Percentiles rank a stretch among this genome's conserved stretches.
phyloP scores from a whole-genome alignment of 2,113 vertebrate species.

The Plotosus lineatus region DNA sequence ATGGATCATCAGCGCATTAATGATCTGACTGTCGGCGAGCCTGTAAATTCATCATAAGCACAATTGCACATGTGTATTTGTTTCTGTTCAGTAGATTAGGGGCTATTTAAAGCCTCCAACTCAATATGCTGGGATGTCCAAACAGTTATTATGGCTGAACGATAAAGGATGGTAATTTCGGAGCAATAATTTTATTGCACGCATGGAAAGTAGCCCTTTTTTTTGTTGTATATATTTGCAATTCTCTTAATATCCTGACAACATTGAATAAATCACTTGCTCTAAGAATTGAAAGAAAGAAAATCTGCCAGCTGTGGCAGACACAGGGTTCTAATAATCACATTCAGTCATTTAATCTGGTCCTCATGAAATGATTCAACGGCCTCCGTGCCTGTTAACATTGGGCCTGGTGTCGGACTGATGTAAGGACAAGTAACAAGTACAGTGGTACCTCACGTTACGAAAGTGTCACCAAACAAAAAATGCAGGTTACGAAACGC shows the following conservation, averaged over 20 bases:
- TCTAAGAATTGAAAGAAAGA: no score
- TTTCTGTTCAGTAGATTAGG: slow-evolving; percentile 63
- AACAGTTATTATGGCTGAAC: not conserved
- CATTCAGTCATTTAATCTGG: no score
- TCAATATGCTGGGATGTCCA: slow-evolving; percentile 25
- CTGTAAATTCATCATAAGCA: slow-evolving; percentile 65
- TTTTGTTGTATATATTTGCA: not conserved
- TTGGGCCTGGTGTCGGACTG: no score
- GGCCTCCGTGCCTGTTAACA: no score
- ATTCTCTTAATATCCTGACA: not conserved
- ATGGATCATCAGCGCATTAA: slow-evolving; percentile 71
- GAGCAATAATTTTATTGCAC: not conserved
- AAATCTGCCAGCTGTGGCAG: no score
- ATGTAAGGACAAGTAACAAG: no score
- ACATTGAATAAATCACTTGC: no score
- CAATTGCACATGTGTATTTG: slow-evolving; percentile 67
- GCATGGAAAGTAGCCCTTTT: not conserved
- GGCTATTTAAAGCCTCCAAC: slow-evolving; percentile 49
- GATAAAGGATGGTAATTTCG: not conserved
- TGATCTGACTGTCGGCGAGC: slow-evolving; percentile 58
- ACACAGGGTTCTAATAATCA: no score
- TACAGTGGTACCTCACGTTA: no score
- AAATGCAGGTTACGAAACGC: no score
- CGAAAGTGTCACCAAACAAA: no score
- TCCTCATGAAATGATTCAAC: no score